Conservation (phyloP, 2,888 invertebrate genomes). For the Microplitis manilae region DNA sequence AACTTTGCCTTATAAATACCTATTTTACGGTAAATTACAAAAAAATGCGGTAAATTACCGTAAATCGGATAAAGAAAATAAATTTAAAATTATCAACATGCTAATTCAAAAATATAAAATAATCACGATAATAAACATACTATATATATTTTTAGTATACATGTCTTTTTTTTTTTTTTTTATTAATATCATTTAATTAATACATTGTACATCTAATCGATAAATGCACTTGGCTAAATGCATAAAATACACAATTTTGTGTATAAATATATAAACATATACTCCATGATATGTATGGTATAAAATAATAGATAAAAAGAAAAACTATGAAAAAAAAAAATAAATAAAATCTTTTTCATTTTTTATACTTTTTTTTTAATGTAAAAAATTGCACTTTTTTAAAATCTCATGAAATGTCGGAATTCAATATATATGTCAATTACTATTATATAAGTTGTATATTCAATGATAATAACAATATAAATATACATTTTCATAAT, state of each 20-base stretch:
- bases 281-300: not conserved
- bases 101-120: not conserved
- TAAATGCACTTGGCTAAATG: not conserved
- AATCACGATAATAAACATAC: not conserved
- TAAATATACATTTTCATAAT: no score
- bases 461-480: not conserved
- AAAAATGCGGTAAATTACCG: no score
- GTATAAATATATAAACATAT: not conserved
- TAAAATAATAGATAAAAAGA: not conserved
- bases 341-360: not conserved
- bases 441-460: not conserved
- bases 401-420: not conserved
- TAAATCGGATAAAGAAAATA: not conserved
- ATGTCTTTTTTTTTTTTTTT: not conserved
- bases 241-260: not conserved
- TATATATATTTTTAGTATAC: not conserved
- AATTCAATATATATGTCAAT: not conserved
- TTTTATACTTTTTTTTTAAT: not conserved
- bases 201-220: not conserved
- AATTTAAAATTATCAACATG: no score
- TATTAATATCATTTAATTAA: not conserved
- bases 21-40: no score
- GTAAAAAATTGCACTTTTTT: not conserved
- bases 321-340: not conserved
- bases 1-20: no score